A percentile compares a stretch with the other conserved stretches of the same genome.
These are phyloP conservation scores for Aphaenogaster rudis DNA, from an alignment of 1,140 invertebrate species.

Conservation along the genomic window DNA sequence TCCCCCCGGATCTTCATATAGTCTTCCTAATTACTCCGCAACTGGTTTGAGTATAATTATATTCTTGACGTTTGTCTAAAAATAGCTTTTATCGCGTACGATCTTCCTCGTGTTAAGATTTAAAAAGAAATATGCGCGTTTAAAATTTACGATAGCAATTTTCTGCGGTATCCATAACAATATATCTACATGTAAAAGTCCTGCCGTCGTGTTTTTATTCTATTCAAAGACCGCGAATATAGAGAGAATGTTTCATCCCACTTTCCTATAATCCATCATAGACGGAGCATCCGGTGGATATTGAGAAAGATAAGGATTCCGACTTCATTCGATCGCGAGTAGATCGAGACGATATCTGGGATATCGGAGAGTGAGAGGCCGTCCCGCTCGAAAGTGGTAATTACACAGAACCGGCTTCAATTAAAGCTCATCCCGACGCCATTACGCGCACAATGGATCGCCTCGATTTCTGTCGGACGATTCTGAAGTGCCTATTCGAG, in stretches of 20 bases:
- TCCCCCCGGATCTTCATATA: neutral
- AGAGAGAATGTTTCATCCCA: neutral
- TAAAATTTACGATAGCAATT: neutral
- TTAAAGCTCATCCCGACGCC: slow-evolving; percentile 32
- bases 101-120: neutral
- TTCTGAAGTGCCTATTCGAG: slow-evolving; percentile 30
- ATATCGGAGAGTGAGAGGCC: slow-evolving; percentile 26
- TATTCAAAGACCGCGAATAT: neutral
- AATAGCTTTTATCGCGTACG: neutral
- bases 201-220: neutral
- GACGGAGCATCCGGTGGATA: neutral
- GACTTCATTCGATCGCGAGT: neutral
- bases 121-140: neutral
- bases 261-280: slow-evolving; percentile 8
- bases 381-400: slow-evolving; percentile 7
- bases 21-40: neutral
- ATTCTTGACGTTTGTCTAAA: neutral
- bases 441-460: slow-evolving; percentile 46
- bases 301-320: neutral
- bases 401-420: slow-evolving; percentile 35
- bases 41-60: neutral
- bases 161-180: neutral
- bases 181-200: neutral
- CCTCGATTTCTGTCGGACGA: slow-evolving; percentile 46
- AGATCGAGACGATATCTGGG: neutral